phyloP scores from a whole-genome alignment of 2,888 invertebrate species.

The Rosalia funebris region DNA sequence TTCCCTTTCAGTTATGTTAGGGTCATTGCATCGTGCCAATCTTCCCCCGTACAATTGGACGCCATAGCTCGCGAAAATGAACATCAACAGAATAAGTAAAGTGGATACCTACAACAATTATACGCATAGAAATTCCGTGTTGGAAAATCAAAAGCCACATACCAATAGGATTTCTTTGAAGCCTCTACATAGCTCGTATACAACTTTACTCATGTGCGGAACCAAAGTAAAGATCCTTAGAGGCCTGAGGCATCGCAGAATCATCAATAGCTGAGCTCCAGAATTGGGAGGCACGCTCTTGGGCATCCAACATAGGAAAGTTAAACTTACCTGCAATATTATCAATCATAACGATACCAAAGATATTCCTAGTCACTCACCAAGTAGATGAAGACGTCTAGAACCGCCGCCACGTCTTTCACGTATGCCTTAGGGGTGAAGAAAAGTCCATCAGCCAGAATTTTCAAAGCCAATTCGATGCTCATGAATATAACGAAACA shows the following conservation, averaged over 20 bases:
- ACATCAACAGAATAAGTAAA: constrained; percentile 95
- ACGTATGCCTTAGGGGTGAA: constrained; percentile 99
- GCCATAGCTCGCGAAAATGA: constrained; percentile 98
- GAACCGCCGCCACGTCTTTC: constrained; percentile 94
- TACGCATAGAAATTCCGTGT: constrained; percentile 38
- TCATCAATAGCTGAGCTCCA: constrained; percentile 93
- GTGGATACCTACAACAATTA: constrained; percentile 82
- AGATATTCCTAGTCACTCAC: constrained; percentile 58
- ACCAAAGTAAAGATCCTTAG: constrained; percentile 97
- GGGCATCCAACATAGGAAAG: constrained; percentile 98
- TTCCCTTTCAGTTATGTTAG: constrained; percentile 81
- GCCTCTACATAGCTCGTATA: constrained; percentile 96
- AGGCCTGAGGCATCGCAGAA: constrained; percentile 94
- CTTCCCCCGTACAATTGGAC: constrained; percentile 98
- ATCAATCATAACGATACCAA: background rate
- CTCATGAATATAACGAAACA: constrained; percentile 99
- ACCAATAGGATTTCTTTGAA: constrained; percentile 99
- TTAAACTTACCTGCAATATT: constrained; percentile 82
- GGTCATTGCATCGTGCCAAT: constrained; percentile 96
- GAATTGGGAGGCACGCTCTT: constrained; percentile 91
- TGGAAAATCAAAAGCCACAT: constrained; percentile 42
- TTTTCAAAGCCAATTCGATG: constrained; percentile 93
- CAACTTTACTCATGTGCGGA: constrained; percentile 99
- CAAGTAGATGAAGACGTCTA: constrained; percentile 97
- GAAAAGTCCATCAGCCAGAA: constrained; percentile 95